Evolutionary conservation across 2,797 vertebrate species (phyloP).

Genomic region (Acridotheres tristis): DNA sequence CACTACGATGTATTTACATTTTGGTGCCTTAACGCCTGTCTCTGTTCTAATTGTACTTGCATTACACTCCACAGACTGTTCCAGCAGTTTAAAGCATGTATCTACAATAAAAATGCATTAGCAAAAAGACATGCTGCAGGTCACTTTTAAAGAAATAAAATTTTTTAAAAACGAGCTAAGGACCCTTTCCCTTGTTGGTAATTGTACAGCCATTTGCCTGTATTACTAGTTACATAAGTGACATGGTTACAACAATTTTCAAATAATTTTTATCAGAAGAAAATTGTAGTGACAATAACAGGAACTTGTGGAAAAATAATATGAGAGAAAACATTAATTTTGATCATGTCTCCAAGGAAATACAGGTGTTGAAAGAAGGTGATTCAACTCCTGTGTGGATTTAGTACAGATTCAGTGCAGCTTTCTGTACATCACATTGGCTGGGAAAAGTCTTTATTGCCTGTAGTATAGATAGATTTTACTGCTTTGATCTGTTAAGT

Average conservation of each 20-base stretch:
- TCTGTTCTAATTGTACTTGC: neutral
- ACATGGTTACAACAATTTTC: neutral
- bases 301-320: neutral
- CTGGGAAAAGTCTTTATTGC: neutral
- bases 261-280: neutral
- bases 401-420: neutral
- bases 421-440: neutral
- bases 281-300: neutral
- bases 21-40: neutral
- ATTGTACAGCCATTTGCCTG: neutral
- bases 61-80: neutral
- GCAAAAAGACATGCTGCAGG: neutral
- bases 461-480: neutral
- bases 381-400: neutral
- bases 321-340: neutral
- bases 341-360: neutral
- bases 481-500: neutral
- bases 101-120: neutral
- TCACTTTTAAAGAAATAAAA: neutral
- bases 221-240: neutral
- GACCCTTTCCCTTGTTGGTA: neutral
- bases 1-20: neutral
- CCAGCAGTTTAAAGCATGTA: neutral
- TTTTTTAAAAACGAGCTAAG: fast-evolving
- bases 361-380: neutral